phyloP scores from a whole-genome alignment of 2,888 invertebrate species.

The Apodemia duryi region DNA sequence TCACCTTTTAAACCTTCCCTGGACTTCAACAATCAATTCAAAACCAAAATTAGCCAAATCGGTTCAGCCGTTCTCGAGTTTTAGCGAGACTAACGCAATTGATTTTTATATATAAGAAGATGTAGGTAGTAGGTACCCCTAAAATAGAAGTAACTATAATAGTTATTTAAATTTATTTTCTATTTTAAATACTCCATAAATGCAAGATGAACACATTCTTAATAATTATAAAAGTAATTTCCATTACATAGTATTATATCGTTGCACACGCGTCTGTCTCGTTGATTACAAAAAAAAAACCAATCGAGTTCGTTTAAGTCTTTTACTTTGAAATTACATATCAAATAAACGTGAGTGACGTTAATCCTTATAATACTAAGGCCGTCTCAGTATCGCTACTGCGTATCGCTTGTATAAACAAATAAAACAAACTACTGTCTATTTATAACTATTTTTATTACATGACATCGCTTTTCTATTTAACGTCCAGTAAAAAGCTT shows the following conservation, averaged over 20 bases:
- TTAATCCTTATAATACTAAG: slow-evolving; percentile 18
- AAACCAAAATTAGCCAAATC: no score
- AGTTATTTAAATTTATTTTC: no score
- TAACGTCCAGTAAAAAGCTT: slow-evolving; percentile 14
- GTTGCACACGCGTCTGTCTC: slow-evolving; percentile 7
- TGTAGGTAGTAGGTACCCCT: no score
- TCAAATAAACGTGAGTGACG: slow-evolving; percentile 17
- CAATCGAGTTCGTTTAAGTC: slow-evolving; percentile 21
- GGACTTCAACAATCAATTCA: no score
- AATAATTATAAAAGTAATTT: background rate
- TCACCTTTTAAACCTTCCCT: no score
- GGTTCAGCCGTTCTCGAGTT: no score
- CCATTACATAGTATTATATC: background rate
- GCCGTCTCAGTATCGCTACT: slow-evolving; percentile 19
- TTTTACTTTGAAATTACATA: slow-evolving; percentile 18
- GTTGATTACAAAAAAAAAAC: slow-evolving; percentile 18
- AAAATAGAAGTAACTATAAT: no score
- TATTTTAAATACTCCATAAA: no score
- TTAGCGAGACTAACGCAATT: no score
- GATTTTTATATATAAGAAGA: no score
- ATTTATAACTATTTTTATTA: slow-evolving; percentile 14
- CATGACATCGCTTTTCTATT: slow-evolving; percentile 17
- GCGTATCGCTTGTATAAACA: slow-evolving; percentile 16
- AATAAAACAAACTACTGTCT: slow-evolving; percentile 20
- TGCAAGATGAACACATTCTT: no score